Base-by-base conservation (phyloP, 2,888 invertebrate species). In the Hypolimnas misippus region DNA sequence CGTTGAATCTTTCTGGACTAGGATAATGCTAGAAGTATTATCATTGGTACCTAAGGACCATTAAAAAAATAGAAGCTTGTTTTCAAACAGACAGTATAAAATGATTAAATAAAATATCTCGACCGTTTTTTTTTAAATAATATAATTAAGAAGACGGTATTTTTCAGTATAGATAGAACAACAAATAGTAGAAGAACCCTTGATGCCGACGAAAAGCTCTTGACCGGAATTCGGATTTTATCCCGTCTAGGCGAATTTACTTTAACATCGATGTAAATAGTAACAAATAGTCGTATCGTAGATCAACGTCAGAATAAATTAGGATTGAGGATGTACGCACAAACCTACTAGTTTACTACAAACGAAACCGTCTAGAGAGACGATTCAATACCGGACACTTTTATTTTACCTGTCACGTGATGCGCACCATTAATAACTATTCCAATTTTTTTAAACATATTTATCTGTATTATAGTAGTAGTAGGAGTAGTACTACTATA, bases 181-280 rank as follows among this genome's bases (percentile, higher is more conserved):
- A 54, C 44, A 59, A 44, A 51, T 46, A 19, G 6, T 29, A 29
- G 12, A 42, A 33, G 46, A 56, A 46, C 38, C 33, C 51, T 59
- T 42, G 19, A 35, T 38, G 35, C 44, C 40, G 33, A 16, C 51
- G 58, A n/a, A 25, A 38, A 55, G 29, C 46, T 51, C 59, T 46
- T 59, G 63, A 63, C 63, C 59, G 52, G 52, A 52, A 64, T 60
- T 52, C 56, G 14, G n/a, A 51, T 57, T 61, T 54, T 57, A 56
- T 65, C 40, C 38, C 25, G 17, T 53, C 44, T 49, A 64, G 40
- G 50, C 33, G 53, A 61, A 49, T 49, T 46, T 57, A 46, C 35
- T 51, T 46, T n/a, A 50, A 57, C 40, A 42, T 52, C 49, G 50
- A 51, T 62, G 50, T 51, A 44, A 57, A 44, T 35, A 62, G 49